A percentile compares a stretch with the other conserved stretches of the same genome.
phyloP scores from a whole-genome alignment of 2,113 vertebrate genomes.

The Butastur rufipennis region DNA sequence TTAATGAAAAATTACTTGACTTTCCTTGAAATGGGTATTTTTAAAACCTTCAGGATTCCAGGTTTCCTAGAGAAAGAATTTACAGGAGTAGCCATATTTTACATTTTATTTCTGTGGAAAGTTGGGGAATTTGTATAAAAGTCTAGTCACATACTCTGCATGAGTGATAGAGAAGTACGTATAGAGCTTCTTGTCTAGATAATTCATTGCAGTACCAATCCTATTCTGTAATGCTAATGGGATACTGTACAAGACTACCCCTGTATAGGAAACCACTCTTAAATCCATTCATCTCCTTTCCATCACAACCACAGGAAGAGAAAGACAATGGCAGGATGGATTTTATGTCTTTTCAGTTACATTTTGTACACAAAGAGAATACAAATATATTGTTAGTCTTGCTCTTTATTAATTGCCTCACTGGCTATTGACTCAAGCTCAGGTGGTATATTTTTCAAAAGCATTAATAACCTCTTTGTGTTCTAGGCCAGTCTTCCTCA shows the following conservation, averaged over 20 bases:
- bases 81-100: background rate
- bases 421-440: conserved; percentile 17
- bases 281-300: conserved; percentile 46
- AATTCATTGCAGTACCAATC: conserved; percentile 35
- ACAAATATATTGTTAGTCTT: conserved; percentile 49
- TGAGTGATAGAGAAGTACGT: background rate
- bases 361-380: conserved; percentile 40
- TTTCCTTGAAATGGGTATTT: background rate
- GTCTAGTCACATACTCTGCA: conserved; percentile 1
- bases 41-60: background rate
- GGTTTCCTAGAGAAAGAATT: background rate
- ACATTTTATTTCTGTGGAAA: background rate
- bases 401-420: conserved; percentile 50
- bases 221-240: conserved; percentile 49
- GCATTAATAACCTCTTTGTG: conserved; percentile 56
- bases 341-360: conserved; percentile 34
- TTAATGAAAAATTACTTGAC: background rate
- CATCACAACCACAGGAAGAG: background rate
- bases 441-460: conserved; percentile 40
- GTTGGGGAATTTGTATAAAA: background rate
- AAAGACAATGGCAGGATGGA: conserved; percentile 47
- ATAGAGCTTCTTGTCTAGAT: conserved; percentile 19
- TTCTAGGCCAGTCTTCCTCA: conserved; percentile 12
- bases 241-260: conserved; percentile 20
- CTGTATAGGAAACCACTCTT: conserved; percentile 47